Percentiles rank a stretch among this genome's conserved stretches.
phyloP scores from a whole-genome alignment of 2,797 vertebrate genomes.

The Corythornis leucogaster region DNA sequence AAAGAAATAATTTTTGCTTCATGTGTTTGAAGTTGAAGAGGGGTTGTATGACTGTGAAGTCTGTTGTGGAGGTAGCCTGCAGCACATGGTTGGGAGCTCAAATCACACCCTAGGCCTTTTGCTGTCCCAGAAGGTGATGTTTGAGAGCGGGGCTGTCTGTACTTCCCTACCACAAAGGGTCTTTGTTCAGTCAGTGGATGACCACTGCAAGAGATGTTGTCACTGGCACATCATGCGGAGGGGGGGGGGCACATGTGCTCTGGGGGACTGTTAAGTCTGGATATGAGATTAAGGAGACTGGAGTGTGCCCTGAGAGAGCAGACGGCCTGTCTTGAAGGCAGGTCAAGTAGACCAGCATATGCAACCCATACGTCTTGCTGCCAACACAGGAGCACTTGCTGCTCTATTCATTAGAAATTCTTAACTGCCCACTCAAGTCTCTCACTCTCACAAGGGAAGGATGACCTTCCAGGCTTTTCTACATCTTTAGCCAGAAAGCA shows the following conservation, averaged over 20 bases:
- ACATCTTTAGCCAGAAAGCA: not conserved
- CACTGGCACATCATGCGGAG: accelerated
- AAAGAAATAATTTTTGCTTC: not conserved
- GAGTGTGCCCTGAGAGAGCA: not conserved
- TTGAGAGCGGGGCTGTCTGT: not conserved
- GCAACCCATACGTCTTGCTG: not conserved
- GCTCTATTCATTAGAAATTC: slow-evolving; percentile 2
- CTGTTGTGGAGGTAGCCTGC: not conserved
- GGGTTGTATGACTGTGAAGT: not conserved
- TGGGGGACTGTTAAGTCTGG: not conserved
- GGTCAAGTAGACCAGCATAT: accelerated
- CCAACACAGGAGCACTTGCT: not conserved
- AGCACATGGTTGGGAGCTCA: accelerated
- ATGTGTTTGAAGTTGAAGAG: not conserved
- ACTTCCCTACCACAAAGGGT: not conserved
- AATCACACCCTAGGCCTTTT: not conserved
- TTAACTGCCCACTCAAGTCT: not conserved
- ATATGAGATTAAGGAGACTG: not conserved
- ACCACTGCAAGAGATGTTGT: not conserved
- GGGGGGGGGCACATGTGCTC: not conserved
- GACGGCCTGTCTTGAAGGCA: not conserved
- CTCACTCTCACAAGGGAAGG: not conserved
- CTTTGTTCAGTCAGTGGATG: not conserved
- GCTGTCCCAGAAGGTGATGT: not conserved
- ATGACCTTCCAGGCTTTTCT: not conserved